Percentiles rank a stretch among this genome's conserved stretches.
phyloP scores from a whole-genome alignment of 2,888 invertebrate species.

The Anarsia innoxiella region DNA sequence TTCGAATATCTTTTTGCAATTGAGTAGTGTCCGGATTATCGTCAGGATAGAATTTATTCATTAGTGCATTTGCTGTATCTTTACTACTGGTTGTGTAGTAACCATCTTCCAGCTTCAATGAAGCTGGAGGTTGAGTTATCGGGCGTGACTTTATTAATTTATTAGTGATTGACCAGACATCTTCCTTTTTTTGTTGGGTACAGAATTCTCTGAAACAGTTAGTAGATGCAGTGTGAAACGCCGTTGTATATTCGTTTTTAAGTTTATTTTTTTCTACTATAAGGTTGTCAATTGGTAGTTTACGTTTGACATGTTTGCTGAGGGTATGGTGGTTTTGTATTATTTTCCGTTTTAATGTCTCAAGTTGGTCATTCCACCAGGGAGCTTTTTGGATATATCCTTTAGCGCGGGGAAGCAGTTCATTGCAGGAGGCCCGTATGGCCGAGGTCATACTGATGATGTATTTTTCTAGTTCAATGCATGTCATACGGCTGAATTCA shows the following conservation, averaged over 20 bases:
- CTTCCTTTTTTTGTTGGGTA: constrained; percentile 17
- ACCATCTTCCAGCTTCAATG: constrained; percentile 11
- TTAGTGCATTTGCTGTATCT: constrained; percentile 15
- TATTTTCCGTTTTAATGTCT: constrained; percentile 6
- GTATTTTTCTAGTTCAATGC: too few species aligned
- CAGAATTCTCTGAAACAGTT: constrained; percentile 22
- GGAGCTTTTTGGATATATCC: neutral
- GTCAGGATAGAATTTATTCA: constrained; percentile 18
- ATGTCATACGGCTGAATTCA: too few species aligned
- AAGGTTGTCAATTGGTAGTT: neutral
- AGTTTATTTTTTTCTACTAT: neutral
- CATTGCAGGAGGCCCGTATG: constrained; percentile 5
- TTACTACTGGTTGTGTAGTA: constrained; percentile 7
- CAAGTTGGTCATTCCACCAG: constrained; percentile 16
- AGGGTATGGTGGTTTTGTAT: constrained; percentile 14
- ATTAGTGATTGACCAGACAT: constrained; percentile 22
- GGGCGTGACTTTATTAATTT: constrained; percentile 15
- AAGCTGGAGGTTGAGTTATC: constrained; percentile 15
- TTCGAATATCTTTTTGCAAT: too few species aligned
- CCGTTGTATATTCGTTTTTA: constrained; percentile 9
- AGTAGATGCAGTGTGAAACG: constrained; percentile 9
- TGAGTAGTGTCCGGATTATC: constrained; percentile 11
- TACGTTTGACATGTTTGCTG: neutral
- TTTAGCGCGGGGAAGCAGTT: neutral
- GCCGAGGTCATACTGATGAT: neutral